phyloP scores from a whole-genome alignment of 2,888 invertebrate genomes.

The Drosophila anomalata region DNA sequence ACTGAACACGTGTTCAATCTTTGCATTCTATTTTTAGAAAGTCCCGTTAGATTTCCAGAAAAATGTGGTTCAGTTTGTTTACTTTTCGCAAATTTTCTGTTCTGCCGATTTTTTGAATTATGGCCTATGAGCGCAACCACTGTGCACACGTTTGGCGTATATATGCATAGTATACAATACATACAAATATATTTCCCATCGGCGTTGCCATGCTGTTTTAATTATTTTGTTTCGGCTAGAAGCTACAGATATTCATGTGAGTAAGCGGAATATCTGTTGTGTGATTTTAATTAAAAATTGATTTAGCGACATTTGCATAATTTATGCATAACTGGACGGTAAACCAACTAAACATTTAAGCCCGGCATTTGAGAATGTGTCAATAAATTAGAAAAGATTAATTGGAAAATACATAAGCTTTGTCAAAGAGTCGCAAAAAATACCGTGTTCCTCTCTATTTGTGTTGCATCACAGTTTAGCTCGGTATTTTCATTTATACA shows the following conservation, averaged over 20 bases:
- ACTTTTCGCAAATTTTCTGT: no score
- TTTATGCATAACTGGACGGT: slow-evolving; percentile 71
- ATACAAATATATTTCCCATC: slow-evolving; percentile 12
- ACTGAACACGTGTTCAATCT: no score
- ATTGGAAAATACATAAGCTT: slow-evolving; percentile 58
- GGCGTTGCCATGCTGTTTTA: slow-evolving; percentile 13
- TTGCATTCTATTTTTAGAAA: no score
- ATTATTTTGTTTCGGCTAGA: slow-evolving; percentile 44
- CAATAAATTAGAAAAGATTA: slow-evolving; percentile 76
- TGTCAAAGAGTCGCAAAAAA: background rate
- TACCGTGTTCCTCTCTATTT: background rate
- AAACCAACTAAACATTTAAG: slow-evolving; percentile 53
- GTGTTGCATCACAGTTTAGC: background rate
- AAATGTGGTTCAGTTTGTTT: no score
- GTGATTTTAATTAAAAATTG: slow-evolving; percentile 75
- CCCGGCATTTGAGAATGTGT: slow-evolving; percentile 55
- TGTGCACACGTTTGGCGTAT: background rate
- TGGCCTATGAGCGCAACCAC: no score
- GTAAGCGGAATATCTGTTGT: slow-evolving; percentile 16
- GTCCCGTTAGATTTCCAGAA: no score
- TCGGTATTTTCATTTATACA: no score
- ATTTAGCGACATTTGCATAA: slow-evolving; percentile 75
- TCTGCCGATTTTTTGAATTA: no score
- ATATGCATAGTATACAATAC: background rate
- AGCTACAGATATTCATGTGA: slow-evolving; percentile 11